Evolutionary conservation across 2,888 invertebrate genomes (phyloP).

Genomic region (Apamea crenata): DNA sequence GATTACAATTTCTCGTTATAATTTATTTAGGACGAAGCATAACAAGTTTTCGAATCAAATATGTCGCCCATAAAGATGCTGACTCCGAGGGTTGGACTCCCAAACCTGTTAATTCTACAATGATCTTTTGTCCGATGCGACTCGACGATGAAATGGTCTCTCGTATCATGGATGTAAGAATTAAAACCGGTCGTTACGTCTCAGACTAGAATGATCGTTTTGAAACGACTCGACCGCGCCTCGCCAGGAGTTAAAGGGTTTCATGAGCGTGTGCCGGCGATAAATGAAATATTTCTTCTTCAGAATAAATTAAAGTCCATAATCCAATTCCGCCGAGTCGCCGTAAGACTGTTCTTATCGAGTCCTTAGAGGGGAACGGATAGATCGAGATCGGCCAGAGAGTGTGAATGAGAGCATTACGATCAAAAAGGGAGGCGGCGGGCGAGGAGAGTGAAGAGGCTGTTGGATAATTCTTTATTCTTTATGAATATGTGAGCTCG

Average conservation of each 20-base stretch:
- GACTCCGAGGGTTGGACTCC: slow-evolving; percentile 87
- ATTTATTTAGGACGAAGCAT: slow-evolving; percentile 90
- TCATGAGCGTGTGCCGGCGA: slow-evolving; percentile 82
- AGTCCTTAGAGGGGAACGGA: slow-evolving; percentile 86
- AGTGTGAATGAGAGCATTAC: slow-evolving; percentile 90
- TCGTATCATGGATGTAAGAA: slow-evolving; percentile 87
- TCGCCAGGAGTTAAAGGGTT: slow-evolving; percentile 86
- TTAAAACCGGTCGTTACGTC: slow-evolving; percentile 88
- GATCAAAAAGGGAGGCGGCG: slow-evolving; percentile 79
- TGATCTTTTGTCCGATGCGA: slow-evolving; percentile 83
- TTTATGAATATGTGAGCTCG: slow-evolving; percentile 91
- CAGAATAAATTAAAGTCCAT: slow-evolving; percentile 90
- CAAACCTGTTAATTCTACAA: slow-evolving; percentile 86
- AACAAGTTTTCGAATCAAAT: slow-evolving; percentile 91
- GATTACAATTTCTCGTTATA: slow-evolving; percentile 90
- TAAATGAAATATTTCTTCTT: slow-evolving; percentile 90
- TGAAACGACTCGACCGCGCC: slow-evolving; percentile 80
- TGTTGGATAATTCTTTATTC: slow-evolving; percentile 90
- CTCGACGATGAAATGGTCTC: slow-evolving; percentile 83
- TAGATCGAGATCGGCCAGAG: slow-evolving; percentile 88
- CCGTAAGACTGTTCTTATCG: slow-evolving; percentile 81
- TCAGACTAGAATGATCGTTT: slow-evolving; percentile 86
- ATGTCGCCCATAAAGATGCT: slow-evolving; percentile 91
- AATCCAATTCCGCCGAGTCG: slow-evolving; percentile 83
- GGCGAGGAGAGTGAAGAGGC: slow-evolving; percentile 80